phyloP scores from a whole-genome alignment of 2,797 vertebrate species.

The Xiphophorus birchmanni region DNA sequence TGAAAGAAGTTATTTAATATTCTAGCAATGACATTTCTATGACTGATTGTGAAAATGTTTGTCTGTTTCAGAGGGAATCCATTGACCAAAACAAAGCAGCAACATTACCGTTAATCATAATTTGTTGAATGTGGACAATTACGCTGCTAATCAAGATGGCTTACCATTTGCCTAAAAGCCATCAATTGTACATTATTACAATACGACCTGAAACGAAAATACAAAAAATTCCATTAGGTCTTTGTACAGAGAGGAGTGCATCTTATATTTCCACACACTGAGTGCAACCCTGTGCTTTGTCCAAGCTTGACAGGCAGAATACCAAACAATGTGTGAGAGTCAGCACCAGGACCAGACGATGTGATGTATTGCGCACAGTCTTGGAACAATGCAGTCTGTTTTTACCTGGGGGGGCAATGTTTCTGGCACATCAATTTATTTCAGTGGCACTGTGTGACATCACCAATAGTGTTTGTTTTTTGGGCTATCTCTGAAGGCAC shows the following conservation, averaged over 20 bases:
- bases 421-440: constrained; percentile 73
- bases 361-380: constrained; percentile 76
- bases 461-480: constrained; percentile 61
- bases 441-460: constrained; percentile 60
- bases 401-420: constrained; percentile 69
- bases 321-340: constrained; percentile 74
- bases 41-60: constrained; percentile 10
- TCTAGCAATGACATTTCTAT: constrained; percentile 4
- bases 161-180: constrained; percentile 61
- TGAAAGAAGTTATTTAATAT: not conserved
- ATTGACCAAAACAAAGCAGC: constrained; percentile 47
- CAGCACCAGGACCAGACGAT: constrained; percentile 67
- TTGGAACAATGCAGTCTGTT: constrained; percentile 73
- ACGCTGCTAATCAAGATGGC: constrained; percentile 62
- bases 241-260: constrained; percentile 55
- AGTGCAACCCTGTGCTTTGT: constrained; percentile 60
- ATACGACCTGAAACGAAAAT: constrained; percentile 49
- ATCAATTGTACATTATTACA: constrained; percentile 55
- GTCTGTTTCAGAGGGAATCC: constrained; percentile 9
- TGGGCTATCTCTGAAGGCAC: constrained; percentile 48
- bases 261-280: constrained; percentile 44
- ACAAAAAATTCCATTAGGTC: constrained; percentile 56
- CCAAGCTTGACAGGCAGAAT: constrained; percentile 55
- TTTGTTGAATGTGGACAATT: constrained; percentile 42
- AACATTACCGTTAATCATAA: constrained; percentile 44